Evolutionary conservation across 2,797 vertebrate genomes (phyloP), one percentile per base, ranked within the genome.

Genomic region (Ptychobarbus kaznakovi): DNA sequence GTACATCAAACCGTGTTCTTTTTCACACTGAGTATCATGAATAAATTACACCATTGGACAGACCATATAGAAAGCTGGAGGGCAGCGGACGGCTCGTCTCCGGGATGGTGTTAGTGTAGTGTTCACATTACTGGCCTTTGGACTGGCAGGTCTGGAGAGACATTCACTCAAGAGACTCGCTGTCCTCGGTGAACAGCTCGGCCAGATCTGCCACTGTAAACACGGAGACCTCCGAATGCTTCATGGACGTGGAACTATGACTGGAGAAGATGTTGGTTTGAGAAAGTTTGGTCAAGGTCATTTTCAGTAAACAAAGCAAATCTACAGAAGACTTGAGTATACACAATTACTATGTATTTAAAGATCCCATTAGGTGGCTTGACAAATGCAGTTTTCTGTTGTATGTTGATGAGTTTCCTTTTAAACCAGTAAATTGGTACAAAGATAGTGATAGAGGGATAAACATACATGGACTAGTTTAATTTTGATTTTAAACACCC

Each of bases 151-250:
- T 35, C 76, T n/a, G 0, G 32, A 86, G 83, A 58, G 9, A n/a
- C 11, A 4, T 82, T 94, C 85, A 93, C 91, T 94, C 93, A 81
- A 94, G 94, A 87, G 94, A 93, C 92, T 98, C 97, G 0, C 93
- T 92, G 89, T 99, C 97, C 79, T 97, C 97, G n/a, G 97, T 97
- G 68, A 99, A 99, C 81, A 99, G 96, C 66, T 99, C 97, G 0
- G 97, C 97, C 89, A 99, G 94, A 89, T 98, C 97, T 16, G 97
- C 97, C 61, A 99, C 97, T 0, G 98, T 99, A 93, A 99, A 93
- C 22, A 97, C 97, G 0, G 98, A 97, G 1, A 97, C 97, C 93
- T 99, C 98, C 0, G 98, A 97, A 89, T 97, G 97, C 92, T 98
- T 99, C 95, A 97, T 97, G n/a, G 97, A 91, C 4, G 97, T 94